A percentile compares a stretch with the other conserved stretches of the same genome.
These are phyloP conservation scores for Sebastes miniatus DNA, from an alignment of 2,797 vertebrate species.

Conservation along the genomic window DNA sequence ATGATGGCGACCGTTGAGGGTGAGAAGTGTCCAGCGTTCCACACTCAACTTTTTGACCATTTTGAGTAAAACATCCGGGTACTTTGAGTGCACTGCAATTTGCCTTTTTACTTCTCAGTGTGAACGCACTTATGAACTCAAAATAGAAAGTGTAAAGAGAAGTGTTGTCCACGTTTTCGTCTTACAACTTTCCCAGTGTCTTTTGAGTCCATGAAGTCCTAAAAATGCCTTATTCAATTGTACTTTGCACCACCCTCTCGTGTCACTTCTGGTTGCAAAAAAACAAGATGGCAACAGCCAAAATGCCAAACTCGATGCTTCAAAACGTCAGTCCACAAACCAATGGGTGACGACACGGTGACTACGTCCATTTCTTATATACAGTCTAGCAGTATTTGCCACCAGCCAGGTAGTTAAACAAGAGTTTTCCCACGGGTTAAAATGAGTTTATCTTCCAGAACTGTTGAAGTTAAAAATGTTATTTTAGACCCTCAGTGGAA, in stretches of 20 bases:
- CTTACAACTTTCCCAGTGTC: neutral
- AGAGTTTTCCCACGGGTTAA: constrained; percentile 12
- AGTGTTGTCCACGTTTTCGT: neutral
- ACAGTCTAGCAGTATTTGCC: neutral
- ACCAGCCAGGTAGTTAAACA: constrained; percentile 8
- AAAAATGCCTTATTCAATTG: neutral
- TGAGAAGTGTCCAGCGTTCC: too few relatives aligned
- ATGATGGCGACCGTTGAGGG: too few relatives aligned
- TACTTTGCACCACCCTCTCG: neutral
- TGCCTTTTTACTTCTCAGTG: too few relatives aligned
- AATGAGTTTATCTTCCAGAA: constrained; percentile 25
- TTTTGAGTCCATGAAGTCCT: neutral
- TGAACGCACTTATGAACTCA: too few relatives aligned
- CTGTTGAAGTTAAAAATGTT: constrained; percentile 33
- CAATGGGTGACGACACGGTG: neutral
- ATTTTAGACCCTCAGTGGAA: constrained; percentile 29
- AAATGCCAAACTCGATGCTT: neutral
- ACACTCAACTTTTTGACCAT: too few relatives aligned
- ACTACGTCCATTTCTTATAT: neutral
- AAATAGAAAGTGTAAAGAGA: too few relatives aligned
- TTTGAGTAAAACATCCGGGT: too few relatives aligned
- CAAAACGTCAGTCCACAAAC: neutral
- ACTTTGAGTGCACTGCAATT: too few relatives aligned
- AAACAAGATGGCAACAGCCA: neutral
- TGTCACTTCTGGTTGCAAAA: neutral